Percentiles rank a stretch among this genome's conserved stretches.
Evolutionary conservation across 2,888 invertebrate species (phyloP).

Genomic region (Polia nebulosa): DNA sequence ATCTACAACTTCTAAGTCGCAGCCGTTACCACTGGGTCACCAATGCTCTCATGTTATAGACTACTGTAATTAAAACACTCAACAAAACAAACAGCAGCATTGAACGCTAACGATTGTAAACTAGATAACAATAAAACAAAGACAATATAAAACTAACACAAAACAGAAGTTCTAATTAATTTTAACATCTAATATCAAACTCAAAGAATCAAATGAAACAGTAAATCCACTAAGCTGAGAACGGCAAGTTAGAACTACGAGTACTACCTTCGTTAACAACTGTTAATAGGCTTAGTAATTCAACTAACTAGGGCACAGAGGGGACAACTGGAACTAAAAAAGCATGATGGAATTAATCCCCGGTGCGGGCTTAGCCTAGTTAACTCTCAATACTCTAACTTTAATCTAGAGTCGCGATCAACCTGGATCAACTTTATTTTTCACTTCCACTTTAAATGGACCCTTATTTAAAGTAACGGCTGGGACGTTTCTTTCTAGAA

Average conservation of each 20-base stretch:
- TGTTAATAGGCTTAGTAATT: constrained; percentile 78
- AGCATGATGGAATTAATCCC: constrained; percentile 61
- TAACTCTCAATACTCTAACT: constrained; percentile 78
- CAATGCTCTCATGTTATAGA: no score
- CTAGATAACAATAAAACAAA: not conserved
- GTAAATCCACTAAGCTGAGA: constrained; percentile 42
- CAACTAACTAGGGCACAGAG: constrained; percentile 64
- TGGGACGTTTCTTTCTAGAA: constrained; percentile 28
- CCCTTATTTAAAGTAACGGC: constrained; percentile 64
- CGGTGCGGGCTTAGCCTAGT: constrained; percentile 75
- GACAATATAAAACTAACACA: not conserved
- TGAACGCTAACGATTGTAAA: not conserved
- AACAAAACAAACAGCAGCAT: no score
- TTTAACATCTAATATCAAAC: constrained; percentile 21
- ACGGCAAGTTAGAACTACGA: constrained; percentile 54
- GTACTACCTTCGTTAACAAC: constrained; percentile 71
- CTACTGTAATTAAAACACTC: no score
- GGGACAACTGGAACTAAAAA: constrained; percentile 65
- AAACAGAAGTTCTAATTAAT: constrained; percentile 17
- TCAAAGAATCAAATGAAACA: constrained; percentile 30
- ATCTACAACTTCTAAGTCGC: no score
- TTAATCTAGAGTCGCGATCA: constrained; percentile 80
- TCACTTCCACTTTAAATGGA: constrained; percentile 70
- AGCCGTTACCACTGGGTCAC: no score
- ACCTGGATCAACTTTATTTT: constrained; percentile 78